A percentile compares a stretch with the other conserved stretches of the same genome.
Conservation (phyloP, 2,797 vertebrate genomes). For the Notoglanidium macrostoma region DNA sequence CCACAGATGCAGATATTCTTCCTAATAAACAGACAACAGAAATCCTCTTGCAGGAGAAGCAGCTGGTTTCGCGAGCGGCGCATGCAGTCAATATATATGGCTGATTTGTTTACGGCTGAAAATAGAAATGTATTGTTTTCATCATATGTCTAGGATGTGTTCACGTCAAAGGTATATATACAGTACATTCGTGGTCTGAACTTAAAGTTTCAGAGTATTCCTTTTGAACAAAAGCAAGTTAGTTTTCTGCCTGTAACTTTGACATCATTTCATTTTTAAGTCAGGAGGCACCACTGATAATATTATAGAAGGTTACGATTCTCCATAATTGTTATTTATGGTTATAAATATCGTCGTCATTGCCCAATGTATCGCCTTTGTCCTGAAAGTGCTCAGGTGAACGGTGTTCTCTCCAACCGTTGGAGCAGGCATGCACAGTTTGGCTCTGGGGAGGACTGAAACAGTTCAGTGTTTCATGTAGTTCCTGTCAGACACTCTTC, state of each 20-base stretch:
- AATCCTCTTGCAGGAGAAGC: neutral
- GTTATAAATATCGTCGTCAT: neutral
- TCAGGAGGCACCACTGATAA: neutral
- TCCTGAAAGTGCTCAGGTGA: neutral
- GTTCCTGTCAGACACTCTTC: conserved; percentile 28
- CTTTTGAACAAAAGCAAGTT: neutral
- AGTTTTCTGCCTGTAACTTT: neutral
- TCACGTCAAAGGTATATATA: neutral
- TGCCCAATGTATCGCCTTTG: neutral
- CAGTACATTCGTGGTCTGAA: neutral
- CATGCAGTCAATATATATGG: neutral
- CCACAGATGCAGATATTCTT: neutral
- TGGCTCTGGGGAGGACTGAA: conserved; percentile 29
- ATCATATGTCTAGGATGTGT: neutral
- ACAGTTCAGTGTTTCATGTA: conserved; percentile 44
- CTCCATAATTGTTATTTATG: neutral
- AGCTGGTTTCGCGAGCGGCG: neutral
- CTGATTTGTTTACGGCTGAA: neutral
- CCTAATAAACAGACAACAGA: neutral
- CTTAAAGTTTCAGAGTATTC: neutral
- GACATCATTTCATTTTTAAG: neutral
- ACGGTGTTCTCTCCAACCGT: conserved; percentile 9
- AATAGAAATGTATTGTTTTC: neutral
- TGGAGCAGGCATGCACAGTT: conserved; percentile 16
- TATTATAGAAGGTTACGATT: neutral